phyloP scores from a whole-genome alignment of 2,797 vertebrate genomes.

The Cirrhinus molitorella region DNA sequence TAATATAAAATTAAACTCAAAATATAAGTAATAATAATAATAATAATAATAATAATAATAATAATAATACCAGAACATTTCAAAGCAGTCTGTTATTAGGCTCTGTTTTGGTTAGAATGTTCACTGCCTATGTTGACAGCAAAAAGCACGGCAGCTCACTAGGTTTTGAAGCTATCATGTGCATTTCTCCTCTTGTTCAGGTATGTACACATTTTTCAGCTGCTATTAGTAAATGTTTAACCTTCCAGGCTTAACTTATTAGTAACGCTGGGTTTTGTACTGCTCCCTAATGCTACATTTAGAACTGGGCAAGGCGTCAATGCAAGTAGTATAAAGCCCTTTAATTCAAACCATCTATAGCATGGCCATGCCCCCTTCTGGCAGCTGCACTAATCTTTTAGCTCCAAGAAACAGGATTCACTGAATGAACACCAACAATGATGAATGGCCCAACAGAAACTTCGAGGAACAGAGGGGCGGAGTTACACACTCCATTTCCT shows the following conservation, averaged over 20 bases:
- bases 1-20: too few species aligned
- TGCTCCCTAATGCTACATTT: neutral
- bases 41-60: too few species aligned
- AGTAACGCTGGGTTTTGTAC: neutral
- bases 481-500: constrained; percentile 25
- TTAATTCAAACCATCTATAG: constrained; percentile 68
- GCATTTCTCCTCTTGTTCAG: neutral
- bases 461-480: neutral
- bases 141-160: neutral
- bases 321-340: constrained; percentile 58
- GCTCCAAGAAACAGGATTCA: constrained; percentile 20
- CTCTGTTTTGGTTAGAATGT: neutral
- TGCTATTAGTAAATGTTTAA: neutral
- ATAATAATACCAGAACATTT: too few species aligned
- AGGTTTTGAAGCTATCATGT: neutral
- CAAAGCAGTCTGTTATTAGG: neutral
- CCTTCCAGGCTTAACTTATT: neutral
- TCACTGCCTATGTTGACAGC: neutral
- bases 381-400: constrained; percentile 9
- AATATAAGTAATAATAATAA: too few species aligned
- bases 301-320: constrained; percentile 55
- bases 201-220: neutral
- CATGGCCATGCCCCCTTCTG: constrained; percentile 8
- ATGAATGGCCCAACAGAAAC: constrained; percentile 12
- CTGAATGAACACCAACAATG: constrained; percentile 22